Base-by-base conservation (phyloP, 37 sponge, comb jelly and placozoan genomes). In the Crambe crambe region DNA sequence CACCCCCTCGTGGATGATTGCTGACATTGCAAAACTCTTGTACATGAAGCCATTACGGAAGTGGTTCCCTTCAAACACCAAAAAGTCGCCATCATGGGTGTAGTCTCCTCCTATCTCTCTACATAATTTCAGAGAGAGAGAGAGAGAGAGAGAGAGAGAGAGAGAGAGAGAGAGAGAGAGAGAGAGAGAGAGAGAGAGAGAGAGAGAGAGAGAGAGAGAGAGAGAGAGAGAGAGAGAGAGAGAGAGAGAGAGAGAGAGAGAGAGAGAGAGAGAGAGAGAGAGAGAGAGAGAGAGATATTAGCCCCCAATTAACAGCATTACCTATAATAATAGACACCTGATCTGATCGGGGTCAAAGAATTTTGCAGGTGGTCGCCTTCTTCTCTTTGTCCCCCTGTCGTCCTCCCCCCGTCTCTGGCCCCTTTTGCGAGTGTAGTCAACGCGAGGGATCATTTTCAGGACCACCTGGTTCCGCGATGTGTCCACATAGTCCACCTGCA, bases 11-110 rank as follows among this genome's bases (percentile, higher is more conserved):
- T 88, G 85, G 2, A 96, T 90, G 30, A 98, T 81, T 30, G 97
- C 99, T 10, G 85, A 73, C 89, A 93, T 89, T 51, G 82, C 80
- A 69, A 95, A 92, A 70, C 80, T 87, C 76, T 98, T 98, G 84
- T 89, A 95, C 70, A 98, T 83, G 80, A 95, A 98, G 4, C 99
- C 99, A 74, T 93, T 91, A 54, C 89, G 74, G 81, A 85, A 98
- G 51, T 87, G 85, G 69, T 88, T 91, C 20, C 97, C 85, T 58
- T 98, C 99, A 66, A 98, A 98, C 37, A 91, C 73, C 27, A 85
- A 75, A 41, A 82, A 98, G 72, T 91, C 99, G 40, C 94, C 88
- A 59, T 98, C 99, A 54, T 83, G 77, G 29, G 70, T 80, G 40
- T 91, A 67, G 54, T 90, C 88, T 6, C 95, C 99, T 21, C 92